Evolutionary conservation across 2,888 invertebrate species (phyloP).

Genomic region (Watsonalla binaria): DNA sequence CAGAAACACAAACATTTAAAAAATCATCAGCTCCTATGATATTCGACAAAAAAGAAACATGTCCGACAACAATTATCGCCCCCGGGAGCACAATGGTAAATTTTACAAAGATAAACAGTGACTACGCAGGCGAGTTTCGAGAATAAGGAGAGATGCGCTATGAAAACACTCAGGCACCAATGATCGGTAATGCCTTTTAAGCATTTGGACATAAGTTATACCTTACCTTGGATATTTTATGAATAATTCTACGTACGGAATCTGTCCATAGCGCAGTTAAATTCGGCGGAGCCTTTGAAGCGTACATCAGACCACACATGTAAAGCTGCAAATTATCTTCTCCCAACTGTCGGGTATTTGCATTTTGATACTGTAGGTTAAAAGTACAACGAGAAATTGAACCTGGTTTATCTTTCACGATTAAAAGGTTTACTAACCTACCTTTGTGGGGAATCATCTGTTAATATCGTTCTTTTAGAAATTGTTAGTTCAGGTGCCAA

Average conservation of each 20-base stretch:
- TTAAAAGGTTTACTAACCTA: not conserved
- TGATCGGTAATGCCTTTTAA: constrained; percentile 21
- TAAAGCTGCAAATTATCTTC: constrained; percentile 13
- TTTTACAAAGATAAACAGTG: constrained; percentile 63
- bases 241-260: constrained; percentile 22
- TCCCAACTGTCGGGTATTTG: constrained; percentile 1
- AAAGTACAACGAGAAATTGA: not conserved
- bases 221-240: constrained; percentile 14
- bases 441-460: constrained; percentile 2
- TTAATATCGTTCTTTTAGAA: too few relatives aligned
- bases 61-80: constrained; percentile 54
- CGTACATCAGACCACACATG: constrained; percentile 27
- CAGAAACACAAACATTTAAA: constrained; percentile 75
- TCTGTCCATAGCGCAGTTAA: constrained; percentile 8
- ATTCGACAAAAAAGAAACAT: constrained; percentile 39
- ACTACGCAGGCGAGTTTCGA: constrained; percentile 34
- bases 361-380: not conserved
- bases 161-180: constrained; percentile 36
- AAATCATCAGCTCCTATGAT: constrained; percentile 64
- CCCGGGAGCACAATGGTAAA: constrained; percentile 56
- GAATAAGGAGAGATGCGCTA: constrained; percentile 38
- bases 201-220: constrained; percentile 15
- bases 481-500: constrained; percentile 70
- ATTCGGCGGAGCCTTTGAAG: constrained; percentile 22
- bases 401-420: not conserved